Percentiles rank a stretch among this genome's conserved stretches.
phyloP scores from a whole-genome alignment of 2,888 invertebrate species.

The Meiosimyza decipiens region DNA sequence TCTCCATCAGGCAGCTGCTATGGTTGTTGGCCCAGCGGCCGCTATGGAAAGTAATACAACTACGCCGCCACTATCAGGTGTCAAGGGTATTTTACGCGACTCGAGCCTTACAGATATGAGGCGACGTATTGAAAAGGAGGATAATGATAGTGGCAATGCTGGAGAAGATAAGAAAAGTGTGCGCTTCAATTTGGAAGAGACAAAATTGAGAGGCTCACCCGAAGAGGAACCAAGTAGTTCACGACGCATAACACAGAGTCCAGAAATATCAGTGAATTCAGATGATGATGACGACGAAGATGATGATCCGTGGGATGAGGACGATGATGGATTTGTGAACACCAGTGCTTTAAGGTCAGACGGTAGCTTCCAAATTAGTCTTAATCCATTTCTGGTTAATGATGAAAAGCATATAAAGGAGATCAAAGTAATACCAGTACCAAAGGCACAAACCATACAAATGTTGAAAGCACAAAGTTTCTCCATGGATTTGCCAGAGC shows the following conservation, averaged over 20 bases:
- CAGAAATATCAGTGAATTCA: constrained; percentile 58
- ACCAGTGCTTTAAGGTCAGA: constrained; percentile 43
- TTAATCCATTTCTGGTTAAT: constrained; percentile 60
- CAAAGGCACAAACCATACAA: constrained; percentile 58
- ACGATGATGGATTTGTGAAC: constrained; percentile 45
- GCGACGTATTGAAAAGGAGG: constrained; percentile 53
- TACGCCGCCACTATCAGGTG: constrained; percentile 51
- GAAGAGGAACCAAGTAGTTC: constrained; percentile 57
- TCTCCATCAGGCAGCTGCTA: constrained; percentile 43
- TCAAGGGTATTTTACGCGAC: constrained; percentile 75
- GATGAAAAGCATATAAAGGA: constrained; percentile 65
- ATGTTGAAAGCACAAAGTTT: constrained; percentile 54
- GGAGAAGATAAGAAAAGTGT: constrained; percentile 82
- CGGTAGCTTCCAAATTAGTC: constrained; percentile 47
- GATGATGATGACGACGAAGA: constrained; percentile 57
- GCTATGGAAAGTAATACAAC: constrained; percentile 42
- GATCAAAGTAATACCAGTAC: constrained; percentile 65
- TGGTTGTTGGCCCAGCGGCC: constrained; percentile 29
- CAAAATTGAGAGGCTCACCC: constrained; percentile 52
- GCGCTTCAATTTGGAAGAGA: constrained; percentile 70
- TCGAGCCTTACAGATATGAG: constrained; percentile 68
- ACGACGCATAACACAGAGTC: constrained; percentile 54
- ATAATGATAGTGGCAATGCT: constrained; percentile 41
- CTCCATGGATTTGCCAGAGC: constrained; percentile 48
- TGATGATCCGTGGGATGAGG: constrained; percentile 54